Base-by-base conservation (phyloP, 2,888 invertebrate genomes). In the Tenthredo livida region DNA sequence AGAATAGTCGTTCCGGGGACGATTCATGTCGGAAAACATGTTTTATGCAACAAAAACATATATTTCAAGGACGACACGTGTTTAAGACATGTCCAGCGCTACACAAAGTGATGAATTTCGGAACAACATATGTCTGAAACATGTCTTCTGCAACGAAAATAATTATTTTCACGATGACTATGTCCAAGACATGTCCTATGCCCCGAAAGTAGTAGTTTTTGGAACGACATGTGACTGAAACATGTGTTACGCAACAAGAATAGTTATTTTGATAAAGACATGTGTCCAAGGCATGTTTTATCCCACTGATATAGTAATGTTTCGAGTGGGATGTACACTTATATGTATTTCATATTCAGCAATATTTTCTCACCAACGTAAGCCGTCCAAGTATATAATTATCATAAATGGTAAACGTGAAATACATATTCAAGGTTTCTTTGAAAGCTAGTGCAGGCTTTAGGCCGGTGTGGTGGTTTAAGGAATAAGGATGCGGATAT, bases 401-500 rank as follows among this genome's bases (percentile, higher is more conserved):
- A 67, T 67, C 67, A 67, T 67, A 67, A 67, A 67, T 67, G 33
- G 67, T 67, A 33, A 67, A 67, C 15, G 67, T 67, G 15, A 25
- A 67, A 33, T 67, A 67, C 29, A 67, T 33, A 33, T 67, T 61
- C 61, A 61, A 61, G 61, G 61, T 61, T 61, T 67, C 67, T 67
- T 67, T 67, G 67, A 67, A 29, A 67, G 29, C 67, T 4, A 67
- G 33, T 67, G 67, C 33, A 17, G 67, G 67, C 33, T 67, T 12
- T 12, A 12, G 21, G 61, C 17, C 25, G 33, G 33, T 15, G 67
- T 6, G 33, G 67, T 33, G 67, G 67, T 67, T 67, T 67, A 33
- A 67, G 67, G 72, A 73, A 43, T 73, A 17, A 43, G 72, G 72
- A 67, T 67, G 67, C 67, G 67, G 67, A 67, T 67, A 67, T 67